Evolutionary conservation across 2,797 vertebrate genomes (phyloP), one percentile per base, ranked within the genome.

Genomic region (Urosaurus nigricauda): DNA sequence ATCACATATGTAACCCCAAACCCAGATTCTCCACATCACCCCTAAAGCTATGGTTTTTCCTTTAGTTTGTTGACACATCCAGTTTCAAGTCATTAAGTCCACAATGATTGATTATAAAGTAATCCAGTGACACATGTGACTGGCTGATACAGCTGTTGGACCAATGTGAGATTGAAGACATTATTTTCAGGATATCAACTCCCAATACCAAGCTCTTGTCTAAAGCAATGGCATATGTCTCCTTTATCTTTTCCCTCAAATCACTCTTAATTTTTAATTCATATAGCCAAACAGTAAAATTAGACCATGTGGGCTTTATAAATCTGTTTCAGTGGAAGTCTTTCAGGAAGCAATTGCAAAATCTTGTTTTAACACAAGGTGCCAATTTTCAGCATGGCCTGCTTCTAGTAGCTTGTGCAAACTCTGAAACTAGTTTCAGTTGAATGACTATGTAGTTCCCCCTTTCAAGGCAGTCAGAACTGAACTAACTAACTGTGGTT

Each of bases 401-500:
- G 87, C 93, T 94, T 93, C 82, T 90, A 89, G 43, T 51, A 53
- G 29, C 53, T 89, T 74, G 26, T 65, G 58, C 0, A 0, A 32
- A 87, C 8, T 75, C 81, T 0, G 1, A 4, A 58, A 88, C 47
- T 88, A 70, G 58, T 92, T 95, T 91, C 94, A 93, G 70, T 92
- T 94, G 92, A 91, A 5, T 35, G 88, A 43, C 24, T 87, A 51
- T 8, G 1, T 51, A 87, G 89, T 95, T 95, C 93, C 92, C 37
- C 51, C 79, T 94, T 95, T 92, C 51, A 73, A 93, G 85, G 47
- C 56, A 88, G 78, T 90, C 83, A 26, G 73, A 92, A 91, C 13
- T 24, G 79, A 94, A 63, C 3, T 77, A 83, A 86, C 5, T 0
- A 0, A 2, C 0, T 4, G 87, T 73, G 56, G 70, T 51, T 0